phyloP scores from a whole-genome alignment of 1,140 invertebrate species.

The Neodiprion lecontei region DNA sequence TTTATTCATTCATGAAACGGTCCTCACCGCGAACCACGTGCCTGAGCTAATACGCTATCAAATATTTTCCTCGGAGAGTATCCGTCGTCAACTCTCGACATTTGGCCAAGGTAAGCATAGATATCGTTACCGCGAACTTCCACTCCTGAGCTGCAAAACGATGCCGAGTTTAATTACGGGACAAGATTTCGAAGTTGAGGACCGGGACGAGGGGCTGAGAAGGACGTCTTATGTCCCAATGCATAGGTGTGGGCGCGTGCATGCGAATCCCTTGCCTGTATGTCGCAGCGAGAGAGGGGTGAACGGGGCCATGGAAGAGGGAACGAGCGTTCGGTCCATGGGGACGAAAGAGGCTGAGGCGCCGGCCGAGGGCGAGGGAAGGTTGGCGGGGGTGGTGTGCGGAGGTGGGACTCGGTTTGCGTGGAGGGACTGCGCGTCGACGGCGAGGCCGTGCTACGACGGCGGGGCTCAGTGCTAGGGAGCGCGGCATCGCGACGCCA shows the following conservation, averaged over 20 bases:
- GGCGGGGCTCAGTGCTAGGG: constrained; percentile 52
- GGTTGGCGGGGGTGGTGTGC: constrained; percentile 18
- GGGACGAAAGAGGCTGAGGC: constrained; percentile 39
- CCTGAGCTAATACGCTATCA: too few species aligned
- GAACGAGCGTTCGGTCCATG: constrained; percentile 47
- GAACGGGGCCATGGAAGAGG: constrained; percentile 17
- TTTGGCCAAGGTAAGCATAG: background rate
- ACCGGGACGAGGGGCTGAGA: background rate
- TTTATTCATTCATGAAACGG: too few species aligned
- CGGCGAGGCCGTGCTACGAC: constrained; percentile 46
- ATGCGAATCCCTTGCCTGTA: background rate
- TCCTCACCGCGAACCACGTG: too few species aligned
- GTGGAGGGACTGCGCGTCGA: constrained; percentile 56
- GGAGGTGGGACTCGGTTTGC: constrained; percentile 43
- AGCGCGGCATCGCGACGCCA: constrained; percentile 59
- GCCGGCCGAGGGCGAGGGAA: constrained; percentile 29
- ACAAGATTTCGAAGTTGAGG: background rate
- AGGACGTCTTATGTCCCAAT: background rate
- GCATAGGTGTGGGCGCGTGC: background rate
- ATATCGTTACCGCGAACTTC: background rate
- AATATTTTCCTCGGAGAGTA: too few species aligned
- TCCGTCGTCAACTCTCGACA: too few species aligned
- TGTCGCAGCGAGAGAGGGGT: background rate
- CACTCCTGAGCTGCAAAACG: background rate
- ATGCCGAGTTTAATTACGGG: background rate